phyloP scores from a whole-genome alignment of 2,113 vertebrate genomes.

The Amblyopsis rosae region DNA sequence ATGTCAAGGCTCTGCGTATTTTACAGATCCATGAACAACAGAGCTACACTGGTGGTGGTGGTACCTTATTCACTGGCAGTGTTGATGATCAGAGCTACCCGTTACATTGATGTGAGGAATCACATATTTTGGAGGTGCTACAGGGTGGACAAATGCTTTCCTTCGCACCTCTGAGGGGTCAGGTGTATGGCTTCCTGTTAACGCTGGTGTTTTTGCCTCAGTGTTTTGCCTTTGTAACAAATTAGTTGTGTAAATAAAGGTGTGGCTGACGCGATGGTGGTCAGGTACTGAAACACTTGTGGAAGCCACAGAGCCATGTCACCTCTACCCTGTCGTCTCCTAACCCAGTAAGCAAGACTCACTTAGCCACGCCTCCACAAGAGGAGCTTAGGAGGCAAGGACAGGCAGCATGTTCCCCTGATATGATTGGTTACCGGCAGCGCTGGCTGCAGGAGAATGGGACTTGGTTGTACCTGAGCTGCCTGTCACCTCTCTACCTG shows the following conservation, averaged over 20 bases:
- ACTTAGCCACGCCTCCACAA: slow-evolving; percentile 59
- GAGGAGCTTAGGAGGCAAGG: slow-evolving; percentile 57
- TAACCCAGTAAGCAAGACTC: slow-evolving; percentile 50
- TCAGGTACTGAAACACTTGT: background rate
- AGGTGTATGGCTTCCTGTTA: background rate
- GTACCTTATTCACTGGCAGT: too few species aligned
- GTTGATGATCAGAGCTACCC: too few species aligned
- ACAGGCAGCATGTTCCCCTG: slow-evolving; percentile 62
- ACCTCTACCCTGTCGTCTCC: slow-evolving; percentile 51
- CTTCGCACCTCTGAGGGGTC: background rate
- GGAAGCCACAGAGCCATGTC: slow-evolving; percentile 25
- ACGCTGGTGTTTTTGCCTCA: background rate
- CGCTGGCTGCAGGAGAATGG: slow-evolving; percentile 78
- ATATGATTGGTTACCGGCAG: slow-evolving; percentile 75
- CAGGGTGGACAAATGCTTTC: background rate
- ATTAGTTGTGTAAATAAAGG: too few species aligned
- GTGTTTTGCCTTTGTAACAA: too few species aligned
- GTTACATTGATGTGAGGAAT: background rate
- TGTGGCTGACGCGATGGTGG: background rate
- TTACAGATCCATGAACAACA: too few species aligned
- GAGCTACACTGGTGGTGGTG: too few species aligned
- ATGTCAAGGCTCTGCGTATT: too few species aligned
- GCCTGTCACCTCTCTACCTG: slow-evolving; percentile 71
- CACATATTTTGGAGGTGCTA: slow-evolving; percentile 18
- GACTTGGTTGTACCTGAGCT: slow-evolving; percentile 79